Base-by-base conservation (phyloP, 1,140 invertebrate species). In the Pteromalus puparum region DNA sequence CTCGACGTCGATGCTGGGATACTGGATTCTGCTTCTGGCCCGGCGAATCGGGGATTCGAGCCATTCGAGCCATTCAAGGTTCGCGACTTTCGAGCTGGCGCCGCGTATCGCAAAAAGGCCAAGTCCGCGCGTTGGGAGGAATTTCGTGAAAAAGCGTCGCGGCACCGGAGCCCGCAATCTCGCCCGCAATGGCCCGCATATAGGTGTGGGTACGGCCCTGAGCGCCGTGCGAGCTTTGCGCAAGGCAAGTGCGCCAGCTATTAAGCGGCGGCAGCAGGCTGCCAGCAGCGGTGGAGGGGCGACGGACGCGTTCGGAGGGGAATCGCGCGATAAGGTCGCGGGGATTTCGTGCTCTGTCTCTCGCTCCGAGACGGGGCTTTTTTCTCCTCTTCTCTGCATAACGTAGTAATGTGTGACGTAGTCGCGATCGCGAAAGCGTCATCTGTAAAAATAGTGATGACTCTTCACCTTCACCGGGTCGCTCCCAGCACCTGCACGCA, bases 201-300 rank as follows among this genome's bases (percentile, higher is more conserved):
- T 42, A 42, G 38, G 6, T 9, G 10, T 42, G 7, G 1, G 9
- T 42, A 42, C 30, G 30, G 28, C 65, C 65, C 77, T 75, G 77
- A 80, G 76, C 12, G 15, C 48, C 53, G 2, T 4, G 67, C 5
- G 78, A 72, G 46, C n/a, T 34, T 73, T 73, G 18, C 46, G 70
- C 80, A 74, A 81, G 80, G 70, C 80, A 38, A 81, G 70, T 81
- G 67, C 68, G 34, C 34, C 38, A 42, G 34, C n/a, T n/a, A n/a
- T n/a, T n/a, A n/a, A 34, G 30, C 18, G 10, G 30, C 70, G 3
- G 70, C 38, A 1, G 53, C n/a, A n/a, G n/a, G n/a, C n/a, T n/a
- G n/a, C n/a, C n/a, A n/a, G n/a, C n/a, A n/a, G 6, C 34, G 18
- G 18, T 2, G 53, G 53, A n/a, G 53, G 53, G 53, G 53, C 53